phyloP scores from a whole-genome alignment of 2,797 vertebrate genomes.

The Crenuchus spilurus region DNA sequence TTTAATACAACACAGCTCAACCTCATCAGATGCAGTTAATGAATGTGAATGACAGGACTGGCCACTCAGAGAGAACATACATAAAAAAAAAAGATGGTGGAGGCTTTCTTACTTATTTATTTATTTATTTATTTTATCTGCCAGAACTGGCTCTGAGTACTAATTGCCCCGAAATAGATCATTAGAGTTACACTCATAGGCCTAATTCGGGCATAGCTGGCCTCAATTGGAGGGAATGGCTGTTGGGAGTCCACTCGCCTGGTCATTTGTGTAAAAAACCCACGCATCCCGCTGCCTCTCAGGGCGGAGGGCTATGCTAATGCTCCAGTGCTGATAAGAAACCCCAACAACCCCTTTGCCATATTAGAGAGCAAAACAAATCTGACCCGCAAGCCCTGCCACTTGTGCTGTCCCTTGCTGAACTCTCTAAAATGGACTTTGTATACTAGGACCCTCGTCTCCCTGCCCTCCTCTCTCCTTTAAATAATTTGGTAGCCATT shows the following conservation, averaged over 20 bases:
- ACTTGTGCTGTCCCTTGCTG: constrained; percentile 26
- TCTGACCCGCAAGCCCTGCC: neutral
- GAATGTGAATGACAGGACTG: constrained; percentile 75
- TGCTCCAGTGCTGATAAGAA: constrained; percentile 51
- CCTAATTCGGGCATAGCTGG: constrained; percentile 42
- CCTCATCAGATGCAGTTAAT: constrained; percentile 75
- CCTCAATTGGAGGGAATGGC: constrained; percentile 44
- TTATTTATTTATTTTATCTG: neutral
- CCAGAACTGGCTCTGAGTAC: neutral
- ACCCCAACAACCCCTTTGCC: neutral
- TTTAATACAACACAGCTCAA: constrained; percentile 79
- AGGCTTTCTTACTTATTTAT: neutral
- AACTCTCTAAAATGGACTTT: constrained; percentile 52
- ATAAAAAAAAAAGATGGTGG: neutral
- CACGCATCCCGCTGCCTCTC: constrained; percentile 44
- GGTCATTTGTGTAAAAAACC: constrained; percentile 54
- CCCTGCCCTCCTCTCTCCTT: constrained; percentile 13
- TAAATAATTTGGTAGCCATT: constrained; percentile 69
- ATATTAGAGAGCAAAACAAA: constrained; percentile 31
- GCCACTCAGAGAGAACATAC: neutral
- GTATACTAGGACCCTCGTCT: constrained; percentile 37
- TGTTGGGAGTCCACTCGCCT: constrained; percentile 47
- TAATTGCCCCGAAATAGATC: constrained; percentile 37
- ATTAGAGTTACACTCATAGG: constrained; percentile 18
- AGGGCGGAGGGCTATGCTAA: constrained; percentile 37